A percentile compares a stretch with the other conserved stretches of the same genome.
phyloP scores from a whole-genome alignment of 1,140 invertebrate species.

The Lasioglossum baleicum region DNA sequence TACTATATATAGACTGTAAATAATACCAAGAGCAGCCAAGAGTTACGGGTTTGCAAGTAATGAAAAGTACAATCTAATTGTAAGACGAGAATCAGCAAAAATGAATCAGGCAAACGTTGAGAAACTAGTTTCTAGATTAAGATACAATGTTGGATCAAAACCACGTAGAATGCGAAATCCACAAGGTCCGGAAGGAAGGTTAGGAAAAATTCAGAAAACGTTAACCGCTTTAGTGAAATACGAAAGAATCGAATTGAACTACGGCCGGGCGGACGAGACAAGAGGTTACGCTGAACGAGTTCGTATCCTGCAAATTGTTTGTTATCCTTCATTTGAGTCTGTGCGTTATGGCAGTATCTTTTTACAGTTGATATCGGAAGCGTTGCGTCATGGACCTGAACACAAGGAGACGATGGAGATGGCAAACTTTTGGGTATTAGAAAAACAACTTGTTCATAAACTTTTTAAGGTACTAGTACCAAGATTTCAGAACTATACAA shows the following conservation, averaged over 20 bases:
- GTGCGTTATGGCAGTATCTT: background rate
- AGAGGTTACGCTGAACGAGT: constrained; percentile 93
- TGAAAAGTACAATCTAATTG: background rate
- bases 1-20: too few species aligned
- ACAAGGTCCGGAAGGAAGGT: constrained; percentile 87
- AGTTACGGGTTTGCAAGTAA: background rate
- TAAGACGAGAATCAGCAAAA: background rate
- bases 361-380: constrained; percentile 92
- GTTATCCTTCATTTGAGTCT: background rate
- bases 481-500: constrained; percentile 86
- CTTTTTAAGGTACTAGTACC: constrained; percentile 95
- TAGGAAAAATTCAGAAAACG: constrained; percentile 88
- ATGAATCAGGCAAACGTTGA: constrained; percentile 90
- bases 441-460: constrained; percentile 95
- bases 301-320: constrained; percentile 62
- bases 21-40: too few species aligned
- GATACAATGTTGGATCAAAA: constrained; percentile 82
- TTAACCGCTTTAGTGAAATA: constrained; percentile 92
- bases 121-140: constrained; percentile 87
- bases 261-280: constrained; percentile 88
- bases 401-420: constrained; percentile 93
- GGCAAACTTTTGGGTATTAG: constrained; percentile 92
- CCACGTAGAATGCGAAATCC: constrained; percentile 83
- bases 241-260: constrained; percentile 92
- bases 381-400: constrained; percentile 90